Evolutionary conservation across 1,140 invertebrate species (phyloP).

Genomic region (Eueides isabella): DNA sequence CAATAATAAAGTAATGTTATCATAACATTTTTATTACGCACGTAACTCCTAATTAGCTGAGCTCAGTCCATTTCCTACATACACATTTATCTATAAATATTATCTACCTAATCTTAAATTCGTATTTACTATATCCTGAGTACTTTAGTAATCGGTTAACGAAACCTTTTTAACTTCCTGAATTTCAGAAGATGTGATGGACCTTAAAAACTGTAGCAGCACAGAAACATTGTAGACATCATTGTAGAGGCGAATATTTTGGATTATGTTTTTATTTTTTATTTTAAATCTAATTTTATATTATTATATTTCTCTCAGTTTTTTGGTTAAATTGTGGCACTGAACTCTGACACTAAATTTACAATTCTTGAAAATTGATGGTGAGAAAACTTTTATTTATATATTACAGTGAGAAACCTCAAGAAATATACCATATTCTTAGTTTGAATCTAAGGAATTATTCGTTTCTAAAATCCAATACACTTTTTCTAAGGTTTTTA

Average conservation of each 20-base stretch:
- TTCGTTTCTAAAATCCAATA: background rate
- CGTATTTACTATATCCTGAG: background rate
- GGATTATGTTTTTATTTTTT: too few relatives aligned
- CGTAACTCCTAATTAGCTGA: slow-evolving; percentile 3
- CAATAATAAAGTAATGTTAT: background rate
- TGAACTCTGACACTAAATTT: too few relatives aligned
- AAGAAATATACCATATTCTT: too few relatives aligned
- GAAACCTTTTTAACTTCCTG: background rate
- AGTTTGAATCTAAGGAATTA: background rate
- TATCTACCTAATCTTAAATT: background rate
- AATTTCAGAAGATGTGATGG: background rate
- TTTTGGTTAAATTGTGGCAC: too few relatives aligned
- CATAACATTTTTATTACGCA: slow-evolving; percentile 1
- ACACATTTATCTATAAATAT: background rate
- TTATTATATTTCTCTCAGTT: too few relatives aligned
- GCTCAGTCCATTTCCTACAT: background rate
- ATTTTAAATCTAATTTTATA: too few relatives aligned
- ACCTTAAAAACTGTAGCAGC: too few relatives aligned
- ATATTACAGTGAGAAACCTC: too few relatives aligned
- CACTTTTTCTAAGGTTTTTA: slow-evolving; percentile 28
- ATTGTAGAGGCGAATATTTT: too few relatives aligned
- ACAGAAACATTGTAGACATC: too few relatives aligned
- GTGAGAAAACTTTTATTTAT: too few relatives aligned
- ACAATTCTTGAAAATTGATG: too few relatives aligned
- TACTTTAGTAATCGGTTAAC: background rate